A percentile compares a stretch with the other conserved stretches of the same genome.
These are phyloP conservation scores for Oryzias curvinotus DNA, from an alignment of 2,113 vertebrate species.

Conservation along the genomic window DNA sequence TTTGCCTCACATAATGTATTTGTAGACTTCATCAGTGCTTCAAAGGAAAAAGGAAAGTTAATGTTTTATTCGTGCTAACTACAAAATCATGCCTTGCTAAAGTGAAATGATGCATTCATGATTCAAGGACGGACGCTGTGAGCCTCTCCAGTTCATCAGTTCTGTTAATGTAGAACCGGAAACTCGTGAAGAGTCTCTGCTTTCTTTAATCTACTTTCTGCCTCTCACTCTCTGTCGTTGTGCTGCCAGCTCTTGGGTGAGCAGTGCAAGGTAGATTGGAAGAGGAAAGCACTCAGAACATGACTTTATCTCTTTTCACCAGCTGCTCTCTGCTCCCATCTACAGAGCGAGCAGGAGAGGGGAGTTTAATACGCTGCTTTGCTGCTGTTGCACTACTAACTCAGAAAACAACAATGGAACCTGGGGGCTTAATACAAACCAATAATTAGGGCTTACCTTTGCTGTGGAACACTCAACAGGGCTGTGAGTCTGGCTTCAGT, in stretches of 20 bases:
- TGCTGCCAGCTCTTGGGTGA: slow-evolving; percentile 70
- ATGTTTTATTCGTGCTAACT: slow-evolving; percentile 44
- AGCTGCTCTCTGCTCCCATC: slow-evolving; percentile 82
- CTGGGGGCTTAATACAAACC: slow-evolving; percentile 52
- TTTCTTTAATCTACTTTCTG: slow-evolving; percentile 65
- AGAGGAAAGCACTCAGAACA: slow-evolving; percentile 66
- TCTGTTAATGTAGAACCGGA: slow-evolving; percentile 32
- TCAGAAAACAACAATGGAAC: slow-evolving; percentile 38
- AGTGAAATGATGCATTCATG: slow-evolving; percentile 34
- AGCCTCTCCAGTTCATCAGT: slow-evolving; percentile 28
- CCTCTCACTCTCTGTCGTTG: slow-evolving; percentile 66
- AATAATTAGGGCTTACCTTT: slow-evolving; percentile 57
- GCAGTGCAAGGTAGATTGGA: slow-evolving; percentile 69
- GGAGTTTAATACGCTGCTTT: slow-evolving; percentile 40
- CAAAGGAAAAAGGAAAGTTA: slow-evolving; percentile 31
- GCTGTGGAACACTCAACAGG: slow-evolving; percentile 22
- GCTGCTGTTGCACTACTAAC: slow-evolving; percentile 54
- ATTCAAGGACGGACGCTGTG: slow-evolving; percentile 22
- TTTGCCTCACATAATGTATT: slow-evolving; percentile 49
- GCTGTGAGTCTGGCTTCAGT: slow-evolving; percentile 18
- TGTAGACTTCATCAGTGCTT: slow-evolving; percentile 42
- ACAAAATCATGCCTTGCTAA: slow-evolving; percentile 24
- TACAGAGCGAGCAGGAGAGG: slow-evolving; percentile 66
- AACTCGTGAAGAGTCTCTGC: slow-evolving; percentile 42
- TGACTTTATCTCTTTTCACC: slow-evolving; percentile 85